phyloP scores from a whole-genome alignment of 2,113 vertebrate species.

The Rhinogobius similis region DNA sequence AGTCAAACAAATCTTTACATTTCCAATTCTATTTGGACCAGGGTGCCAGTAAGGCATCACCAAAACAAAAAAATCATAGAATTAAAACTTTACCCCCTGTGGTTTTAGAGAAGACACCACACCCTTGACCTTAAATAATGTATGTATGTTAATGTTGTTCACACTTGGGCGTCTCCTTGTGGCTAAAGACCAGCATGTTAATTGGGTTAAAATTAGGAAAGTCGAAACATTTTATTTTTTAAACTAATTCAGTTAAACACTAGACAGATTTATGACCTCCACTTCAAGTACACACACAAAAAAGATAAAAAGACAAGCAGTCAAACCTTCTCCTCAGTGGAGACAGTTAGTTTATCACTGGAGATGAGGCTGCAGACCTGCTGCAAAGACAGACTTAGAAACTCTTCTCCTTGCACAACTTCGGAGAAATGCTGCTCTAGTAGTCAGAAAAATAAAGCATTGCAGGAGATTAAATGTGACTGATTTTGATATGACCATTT shows the following conservation, averaged over 20 bases:
- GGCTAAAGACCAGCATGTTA: neutral
- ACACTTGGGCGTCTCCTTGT: constrained; percentile 6
- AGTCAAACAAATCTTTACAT: constrained; percentile 12
- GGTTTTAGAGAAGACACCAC: neutral
- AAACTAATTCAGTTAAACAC: neutral
- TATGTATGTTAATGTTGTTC: constrained; percentile 18
- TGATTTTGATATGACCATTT: neutral
- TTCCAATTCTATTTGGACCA: neutral
- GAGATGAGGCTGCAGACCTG: constrained; percentile 96
- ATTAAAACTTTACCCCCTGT: neutral
- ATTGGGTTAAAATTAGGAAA: neutral
- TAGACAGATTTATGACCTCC: neutral
- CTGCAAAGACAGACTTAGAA: constrained; percentile 91
- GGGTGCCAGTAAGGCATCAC: neutral
- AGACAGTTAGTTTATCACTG: constrained; percentile 94
- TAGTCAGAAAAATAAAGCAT: constrained; percentile 35
- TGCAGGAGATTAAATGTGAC: neutral
- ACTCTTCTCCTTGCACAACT: constrained; percentile 96
- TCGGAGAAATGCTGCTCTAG: constrained; percentile 96
- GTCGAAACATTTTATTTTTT: neutral
- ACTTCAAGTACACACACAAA: neutral
- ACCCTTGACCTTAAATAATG: neutral
- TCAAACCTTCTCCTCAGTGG: constrained; percentile 94
- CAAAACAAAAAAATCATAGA: neutral
- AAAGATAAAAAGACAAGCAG: neutral